Base-by-base conservation (phyloP, 2,797 vertebrate genomes). In the Morus bassanus region DNA sequence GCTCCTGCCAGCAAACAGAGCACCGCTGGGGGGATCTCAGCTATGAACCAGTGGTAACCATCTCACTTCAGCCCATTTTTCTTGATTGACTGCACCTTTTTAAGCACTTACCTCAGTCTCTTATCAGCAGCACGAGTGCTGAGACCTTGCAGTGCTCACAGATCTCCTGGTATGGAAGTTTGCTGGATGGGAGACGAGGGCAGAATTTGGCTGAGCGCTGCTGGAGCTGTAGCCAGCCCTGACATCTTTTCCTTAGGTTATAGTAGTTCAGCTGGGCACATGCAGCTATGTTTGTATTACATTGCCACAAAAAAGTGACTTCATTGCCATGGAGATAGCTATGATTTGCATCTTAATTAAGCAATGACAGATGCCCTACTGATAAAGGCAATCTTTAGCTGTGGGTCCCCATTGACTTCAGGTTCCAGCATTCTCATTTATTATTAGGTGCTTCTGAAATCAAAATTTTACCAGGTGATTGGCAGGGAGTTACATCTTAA, bases 311-410 rank as follows among this genome's bases (percentile, higher is more conserved):
- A 81, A 81, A 91, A 77, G 57, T 82, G 50, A 72, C 60, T 91
- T 67, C 14, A 51, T 94, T 16, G 3, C 91, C 91, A 95, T 92
- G 86, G 93, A 93, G 84, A 95, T 78, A 85, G 68, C 1, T 7
- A 87, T 80, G 74, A 91, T 96, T 94, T 95, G 84, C 94, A 92
- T 95, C 94, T 92, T 85, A 87, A 95, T 95, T 95, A 96, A 89
- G 88, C 64, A 89, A 24, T 89, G 87, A 90, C 87, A 94, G 89
- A 91, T 84, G 88, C 85, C 85, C 91, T 68, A n/a, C 45, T 78
- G 92, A 83, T 85, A 87, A 87, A 95, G 70, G 67, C 61, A 81
- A 78, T 88, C 65, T 78, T 80, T 60, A 77, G 46, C 60, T 83
- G 81, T 88, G 73, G 72, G 78, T 88, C 68, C 57, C 78, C 45